phyloP scores from a whole-genome alignment of 1,140 invertebrate species.

The Pectinophora gossypiella region DNA sequence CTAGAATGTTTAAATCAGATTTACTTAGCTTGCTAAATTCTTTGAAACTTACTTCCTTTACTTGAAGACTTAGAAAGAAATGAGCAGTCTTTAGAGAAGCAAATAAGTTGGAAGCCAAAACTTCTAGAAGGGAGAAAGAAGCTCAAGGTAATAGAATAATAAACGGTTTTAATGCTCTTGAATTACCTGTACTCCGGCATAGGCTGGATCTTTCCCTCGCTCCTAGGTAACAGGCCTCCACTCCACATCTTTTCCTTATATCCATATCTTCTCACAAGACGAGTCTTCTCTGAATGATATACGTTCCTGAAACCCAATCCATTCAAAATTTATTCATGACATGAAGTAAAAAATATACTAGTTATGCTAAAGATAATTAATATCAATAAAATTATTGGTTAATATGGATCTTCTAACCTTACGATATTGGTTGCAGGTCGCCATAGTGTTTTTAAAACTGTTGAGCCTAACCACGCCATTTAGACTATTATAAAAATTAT shows the following conservation, averaged over 20 bases:
- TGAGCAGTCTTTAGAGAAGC: too few species aligned
- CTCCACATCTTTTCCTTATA: constrained; percentile 81
- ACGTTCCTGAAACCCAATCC: constrained; percentile 70
- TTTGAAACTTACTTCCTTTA: too few species aligned
- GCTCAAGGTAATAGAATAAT: too few species aligned
- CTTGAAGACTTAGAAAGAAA: too few species aligned
- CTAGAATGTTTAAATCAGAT: constrained; percentile 61
- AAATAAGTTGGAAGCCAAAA: too few species aligned
- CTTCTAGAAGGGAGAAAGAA: too few species aligned
- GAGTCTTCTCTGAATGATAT: constrained; percentile 82
- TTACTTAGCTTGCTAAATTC: too few species aligned
- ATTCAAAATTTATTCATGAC: constrained; percentile 7
- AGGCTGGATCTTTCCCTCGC: constrained; percentile 71
- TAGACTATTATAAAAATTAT: too few species aligned
- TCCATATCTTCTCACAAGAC: constrained; percentile 80
- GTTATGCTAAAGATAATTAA: not conserved
- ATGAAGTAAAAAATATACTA: not conserved
- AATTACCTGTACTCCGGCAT: constrained; percentile 80
- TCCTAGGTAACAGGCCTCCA: constrained; percentile 82
- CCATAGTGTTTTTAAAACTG: constrained; percentile 48
- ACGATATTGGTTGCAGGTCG: constrained; percentile 48
- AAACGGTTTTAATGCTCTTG: too few species aligned
- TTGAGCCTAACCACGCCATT: constrained; percentile 50
- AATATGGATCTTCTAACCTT: constrained; percentile 36
- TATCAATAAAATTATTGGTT: not conserved